A percentile compares a stretch with the other conserved stretches of the same genome.
Conservation (phyloP, 1,140 invertebrate species). For the Caenorhabditis remanei region DNA sequence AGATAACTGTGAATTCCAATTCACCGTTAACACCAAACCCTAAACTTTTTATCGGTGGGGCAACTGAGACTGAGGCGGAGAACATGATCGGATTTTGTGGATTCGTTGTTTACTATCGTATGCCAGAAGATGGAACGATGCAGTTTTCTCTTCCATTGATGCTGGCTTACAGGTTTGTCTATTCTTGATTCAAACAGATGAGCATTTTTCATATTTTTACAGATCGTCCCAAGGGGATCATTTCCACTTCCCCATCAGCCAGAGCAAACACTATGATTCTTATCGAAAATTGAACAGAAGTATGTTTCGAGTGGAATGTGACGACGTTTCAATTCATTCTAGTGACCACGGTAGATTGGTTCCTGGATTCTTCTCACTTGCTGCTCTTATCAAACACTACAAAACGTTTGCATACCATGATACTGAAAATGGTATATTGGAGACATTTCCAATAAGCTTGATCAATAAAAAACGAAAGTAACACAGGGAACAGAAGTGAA, state of each 20-base stretch:
- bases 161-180: background rate
- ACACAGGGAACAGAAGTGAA: no score
- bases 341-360: background rate
- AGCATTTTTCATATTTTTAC: background rate
- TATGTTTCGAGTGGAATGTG: background rate
- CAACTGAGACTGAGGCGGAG: background rate
- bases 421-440: background rate
- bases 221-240: background rate
- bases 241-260: background rate
- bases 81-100: background rate
- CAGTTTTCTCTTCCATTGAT: background rate
- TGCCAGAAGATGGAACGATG: background rate
- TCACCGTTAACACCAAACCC: background rate
- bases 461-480: background rate
- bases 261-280: background rate
- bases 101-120: constrained; percentile 19
- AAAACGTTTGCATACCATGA: background rate
- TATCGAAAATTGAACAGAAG: background rate
- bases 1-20: background rate
- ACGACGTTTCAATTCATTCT: background rate
- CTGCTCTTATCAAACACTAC: background rate
- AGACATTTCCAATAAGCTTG: background rate
- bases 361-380: constrained; percentile 4
- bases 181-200: background rate
- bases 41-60: background rate